Base-by-base conservation (phyloP, 1,140 invertebrate species). In the Cydia strobilella region DNA sequence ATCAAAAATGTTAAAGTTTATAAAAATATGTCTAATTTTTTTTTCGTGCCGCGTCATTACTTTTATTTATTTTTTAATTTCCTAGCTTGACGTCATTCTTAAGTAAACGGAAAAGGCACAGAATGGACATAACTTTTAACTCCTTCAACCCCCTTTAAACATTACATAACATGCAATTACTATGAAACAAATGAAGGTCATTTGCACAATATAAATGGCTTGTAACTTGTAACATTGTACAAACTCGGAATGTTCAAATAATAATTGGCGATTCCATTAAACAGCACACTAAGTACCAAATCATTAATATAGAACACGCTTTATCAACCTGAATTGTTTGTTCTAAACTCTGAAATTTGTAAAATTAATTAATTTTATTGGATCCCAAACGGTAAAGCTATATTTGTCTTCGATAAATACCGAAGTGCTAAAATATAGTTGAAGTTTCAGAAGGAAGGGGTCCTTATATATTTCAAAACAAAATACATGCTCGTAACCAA, bases 221-320 rank as follows among this genome's bases (percentile, higher is more conserved):
- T 23, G 54, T 23, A 59, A 59, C 10, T 23, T 23, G 54, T 23
- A 59, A 59, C 20, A 20, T 54, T 23, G 7, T 10, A 59, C 18
- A 59, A 59, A 59, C 1, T 59, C 54, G 20, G 54, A 23, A 59
- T 59, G 18, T 9, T n/a, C 7, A 59, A 59, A 59, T 23, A 59
- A 20, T 59, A n/a, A 51, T 63, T 23, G 63, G 2, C 23, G 6
- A 27, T 31, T 2, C 27, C 31, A 65, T 65, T 65, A 65, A 65
- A 35, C 63, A 65, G 23, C 13, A 1, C 13, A 65, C n/a, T 65
- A 31, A 65, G n/a, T 65, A 35, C 63, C 25, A 31, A 65, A 31
- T 65, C 25, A 65, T 65, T 65, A 65, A 31, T 27, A 65, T 65
- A 3, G 63, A 65, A 65, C 23, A 65, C 63, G 15, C 25, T 31